Conservation (phyloP, 2,888 invertebrate genomes). For the Drosophila parthenogenetica region DNA sequence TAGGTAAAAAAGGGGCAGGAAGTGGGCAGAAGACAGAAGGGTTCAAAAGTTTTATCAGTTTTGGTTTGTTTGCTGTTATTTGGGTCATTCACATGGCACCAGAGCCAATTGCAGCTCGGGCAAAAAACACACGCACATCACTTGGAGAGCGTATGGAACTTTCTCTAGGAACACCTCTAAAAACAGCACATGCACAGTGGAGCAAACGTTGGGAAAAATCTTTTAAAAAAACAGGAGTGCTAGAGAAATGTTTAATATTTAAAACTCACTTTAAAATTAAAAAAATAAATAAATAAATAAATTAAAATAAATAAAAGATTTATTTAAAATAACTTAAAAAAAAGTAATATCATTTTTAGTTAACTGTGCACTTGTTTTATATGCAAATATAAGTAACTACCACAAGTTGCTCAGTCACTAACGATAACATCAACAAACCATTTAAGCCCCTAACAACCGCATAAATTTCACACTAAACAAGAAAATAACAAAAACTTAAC, state of each 20-base stretch:
- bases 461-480: constrained; percentile 72
- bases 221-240: too few species aligned
- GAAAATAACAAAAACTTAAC: constrained; percentile 30
- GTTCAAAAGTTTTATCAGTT: constrained; percentile 55
- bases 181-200: constrained; percentile 39
- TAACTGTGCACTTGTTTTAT: constrained; percentile 46
- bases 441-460: constrained; percentile 76
- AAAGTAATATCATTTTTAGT: too few species aligned
- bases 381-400: constrained; percentile 41
- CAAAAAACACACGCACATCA: constrained; percentile 61
- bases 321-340: too few species aligned
- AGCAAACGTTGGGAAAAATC: too few species aligned
- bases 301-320: neutral
- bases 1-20: too few species aligned
- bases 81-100: constrained; percentile 84
- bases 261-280: too few species aligned
- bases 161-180: constrained; percentile 1
- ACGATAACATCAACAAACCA: constrained; percentile 21
- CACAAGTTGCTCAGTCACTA: constrained; percentile 42
- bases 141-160: constrained; percentile 7
- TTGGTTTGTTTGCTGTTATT: constrained; percentile 76
- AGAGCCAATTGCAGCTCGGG: constrained; percentile 54
- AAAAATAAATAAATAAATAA: constrained; percentile 13
- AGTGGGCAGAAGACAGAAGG: neutral
- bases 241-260: too few species aligned